Conservation (phyloP, 2,888 invertebrate genomes). For the Xanthia icteritia region DNA sequence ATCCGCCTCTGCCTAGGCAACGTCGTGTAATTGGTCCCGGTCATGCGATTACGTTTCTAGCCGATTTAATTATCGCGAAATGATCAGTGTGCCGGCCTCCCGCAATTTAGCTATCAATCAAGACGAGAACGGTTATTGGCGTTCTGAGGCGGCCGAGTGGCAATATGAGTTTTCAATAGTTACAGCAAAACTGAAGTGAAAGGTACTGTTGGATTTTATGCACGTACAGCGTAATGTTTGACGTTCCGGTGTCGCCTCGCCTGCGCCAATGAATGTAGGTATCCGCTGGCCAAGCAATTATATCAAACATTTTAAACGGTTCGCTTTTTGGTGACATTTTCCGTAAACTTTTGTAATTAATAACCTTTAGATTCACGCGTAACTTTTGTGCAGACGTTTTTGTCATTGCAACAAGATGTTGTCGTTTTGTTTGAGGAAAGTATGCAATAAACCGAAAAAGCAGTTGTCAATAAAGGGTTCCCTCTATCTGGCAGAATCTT, state of each 20-base stretch:
- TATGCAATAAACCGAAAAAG: neutral
- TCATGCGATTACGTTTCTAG: slow-evolving; percentile 90
- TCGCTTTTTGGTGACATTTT: slow-evolving; percentile 23
- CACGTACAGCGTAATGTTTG: slow-evolving; percentile 60
- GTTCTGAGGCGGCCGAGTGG: slow-evolving; percentile 70
- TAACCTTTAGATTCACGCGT: slow-evolving; percentile 14
- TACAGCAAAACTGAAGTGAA: slow-evolving; percentile 77
- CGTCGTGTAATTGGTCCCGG: slow-evolving; percentile 87
- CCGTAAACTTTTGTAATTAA: slow-evolving; percentile 3
- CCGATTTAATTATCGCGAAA: slow-evolving; percentile 90
- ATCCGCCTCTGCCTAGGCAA: slow-evolving; percentile 87
- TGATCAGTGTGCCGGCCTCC: slow-evolving; percentile 88
- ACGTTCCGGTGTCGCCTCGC: slow-evolving; percentile 52
- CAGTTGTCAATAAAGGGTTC: no score
- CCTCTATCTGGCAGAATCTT: no score
- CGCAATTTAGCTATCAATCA: slow-evolving; percentile 91
- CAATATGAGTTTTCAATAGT: slow-evolving; percentile 80
- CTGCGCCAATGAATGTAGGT: slow-evolving; percentile 37
- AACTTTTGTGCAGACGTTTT: slow-evolving; percentile 22
- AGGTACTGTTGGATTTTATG: slow-evolving; percentile 71
- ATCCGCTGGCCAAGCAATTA: slow-evolving; percentile 50
- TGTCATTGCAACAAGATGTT: neutral
- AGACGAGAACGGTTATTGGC: slow-evolving; percentile 79
- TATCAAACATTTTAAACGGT: slow-evolving; percentile 37
- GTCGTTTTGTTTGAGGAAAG: neutral